phyloP scores from a whole-genome alignment of 2,113 vertebrate genomes.

The Cygnus atratus region DNA sequence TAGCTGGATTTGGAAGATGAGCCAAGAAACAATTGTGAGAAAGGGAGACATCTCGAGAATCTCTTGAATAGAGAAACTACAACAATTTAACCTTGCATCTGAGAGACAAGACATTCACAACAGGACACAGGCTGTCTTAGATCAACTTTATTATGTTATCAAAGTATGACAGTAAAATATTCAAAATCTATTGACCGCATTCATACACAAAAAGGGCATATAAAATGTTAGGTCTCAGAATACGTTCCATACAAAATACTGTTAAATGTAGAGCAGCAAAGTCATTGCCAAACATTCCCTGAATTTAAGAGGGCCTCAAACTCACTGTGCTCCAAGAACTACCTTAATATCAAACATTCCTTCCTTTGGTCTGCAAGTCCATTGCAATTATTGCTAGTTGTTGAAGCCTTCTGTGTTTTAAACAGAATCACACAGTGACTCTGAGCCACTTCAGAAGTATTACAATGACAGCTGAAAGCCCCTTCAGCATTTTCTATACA shows the following conservation, averaged over 20 bases:
- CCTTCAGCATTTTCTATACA: conserved; percentile 19
- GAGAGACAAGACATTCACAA: background rate
- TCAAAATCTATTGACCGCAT: conserved; percentile 48
- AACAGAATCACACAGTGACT: conserved; percentile 59
- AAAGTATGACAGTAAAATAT: conserved; percentile 68
- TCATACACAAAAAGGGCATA: conserved; percentile 59
- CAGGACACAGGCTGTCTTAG: conserved; percentile 27
- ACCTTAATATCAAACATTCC: conserved; percentile 41
- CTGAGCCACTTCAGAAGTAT: conserved; percentile 26
- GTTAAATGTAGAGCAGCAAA: conserved; percentile 64
- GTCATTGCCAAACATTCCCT: conserved; percentile 63
- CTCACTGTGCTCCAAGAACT: conserved; percentile 51
- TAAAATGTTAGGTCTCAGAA: conserved; percentile 67
- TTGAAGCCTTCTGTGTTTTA: conserved; percentile 20
- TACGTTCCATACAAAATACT: conserved; percentile 70
- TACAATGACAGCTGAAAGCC: conserved; percentile 14
- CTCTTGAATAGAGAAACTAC: background rate
- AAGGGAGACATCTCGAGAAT: background rate
- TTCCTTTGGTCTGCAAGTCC: conserved; percentile 63
- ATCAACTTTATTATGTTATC: conserved; percentile 73
- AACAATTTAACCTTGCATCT: background rate
- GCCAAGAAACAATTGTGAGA: background rate
- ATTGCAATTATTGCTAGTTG: conserved; percentile 67
- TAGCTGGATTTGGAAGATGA: background rate
- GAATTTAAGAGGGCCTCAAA: conserved; percentile 60